phyloP scores from a whole-genome alignment of 2,888 invertebrate species.

The Drosophila lutescens region DNA sequence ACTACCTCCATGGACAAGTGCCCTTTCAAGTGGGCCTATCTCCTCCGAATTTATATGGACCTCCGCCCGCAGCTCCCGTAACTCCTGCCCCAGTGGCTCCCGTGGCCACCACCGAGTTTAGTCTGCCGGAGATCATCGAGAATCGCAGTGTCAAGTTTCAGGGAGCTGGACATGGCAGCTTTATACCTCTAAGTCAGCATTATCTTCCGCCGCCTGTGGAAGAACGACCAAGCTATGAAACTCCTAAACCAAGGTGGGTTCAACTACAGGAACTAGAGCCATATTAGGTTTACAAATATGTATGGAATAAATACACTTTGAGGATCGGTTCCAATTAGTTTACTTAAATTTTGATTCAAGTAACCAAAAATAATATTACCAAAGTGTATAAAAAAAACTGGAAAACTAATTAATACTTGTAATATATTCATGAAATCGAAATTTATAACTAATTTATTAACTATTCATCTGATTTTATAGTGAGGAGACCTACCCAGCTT shows the following conservation, averaged over 20 bases:
- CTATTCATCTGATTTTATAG: conserved; percentile 14
- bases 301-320: no score
- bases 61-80: conserved; percentile 37
- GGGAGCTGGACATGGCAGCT: conserved; percentile 61
- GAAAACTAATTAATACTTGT: no score
- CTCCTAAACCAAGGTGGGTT: conserved; percentile 69
- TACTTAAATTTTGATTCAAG: no score
- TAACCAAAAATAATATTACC: no score
- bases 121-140: conserved; percentile 81
- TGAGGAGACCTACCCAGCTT: conserved; percentile 59
- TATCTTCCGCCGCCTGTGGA: conserved; percentile 75
- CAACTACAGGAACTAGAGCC: no score
- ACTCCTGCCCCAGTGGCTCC: conserved; percentile 72
- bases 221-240: conserved; percentile 76
- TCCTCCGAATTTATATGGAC: conserved; percentile 64
- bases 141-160: conserved; percentile 72
- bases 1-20: conserved; percentile 59
- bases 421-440: no score
- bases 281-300: no score
- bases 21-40: conserved; percentile 55
- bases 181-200: conserved; percentile 78
- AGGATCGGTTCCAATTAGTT: no score
- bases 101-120: conserved; percentile 73
- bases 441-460: not conserved
- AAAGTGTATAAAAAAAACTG: no score